Evolutionary conservation across 2,113 vertebrate genomes (phyloP).

Genomic region (Seriola quinqueradiata): DNA sequence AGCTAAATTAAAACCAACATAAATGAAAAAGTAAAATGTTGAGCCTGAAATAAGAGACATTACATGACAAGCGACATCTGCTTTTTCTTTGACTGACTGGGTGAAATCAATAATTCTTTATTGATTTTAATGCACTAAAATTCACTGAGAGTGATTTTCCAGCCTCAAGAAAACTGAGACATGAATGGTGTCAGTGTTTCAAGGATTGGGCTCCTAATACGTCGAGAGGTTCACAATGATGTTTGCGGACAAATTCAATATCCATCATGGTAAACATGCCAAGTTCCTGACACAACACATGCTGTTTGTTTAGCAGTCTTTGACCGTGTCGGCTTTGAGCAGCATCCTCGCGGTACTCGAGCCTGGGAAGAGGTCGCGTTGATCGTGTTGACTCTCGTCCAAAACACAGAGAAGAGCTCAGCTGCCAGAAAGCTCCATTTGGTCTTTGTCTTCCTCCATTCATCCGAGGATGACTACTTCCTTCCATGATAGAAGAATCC

Average conservation of each 20-base stretch:
- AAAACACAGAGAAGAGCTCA: conserved; percentile 2
- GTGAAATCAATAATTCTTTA: not conserved
- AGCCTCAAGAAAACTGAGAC: not conserved
- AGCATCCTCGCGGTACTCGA: not conserved
- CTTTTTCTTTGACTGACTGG: not conserved
- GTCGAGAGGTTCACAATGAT: not conserved
- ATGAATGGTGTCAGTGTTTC: not conserved
- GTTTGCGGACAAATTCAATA: not conserved
- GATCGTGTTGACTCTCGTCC: not conserved
- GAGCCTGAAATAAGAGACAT: not conserved
- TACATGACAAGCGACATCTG: not conserved
- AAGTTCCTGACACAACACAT: conserved; percentile 11
- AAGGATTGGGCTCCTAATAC: not conserved
- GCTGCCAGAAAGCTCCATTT: conserved; percentile 12
- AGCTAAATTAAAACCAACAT: not conserved
- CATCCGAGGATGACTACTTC: not conserved
- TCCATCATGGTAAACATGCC: not conserved
- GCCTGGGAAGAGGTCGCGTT: conserved; percentile 10
- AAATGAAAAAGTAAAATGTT: not conserved
- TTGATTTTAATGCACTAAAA: not conserved
- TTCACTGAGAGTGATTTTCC: not conserved
- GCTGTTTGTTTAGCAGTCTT: conserved; percentile 3
- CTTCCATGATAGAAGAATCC: too few species aligned
- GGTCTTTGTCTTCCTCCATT: conserved; percentile 2
- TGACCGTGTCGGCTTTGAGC: not conserved